Conservation (phyloP, 2,888 invertebrate species). For the Cartodere bifasciata region DNA sequence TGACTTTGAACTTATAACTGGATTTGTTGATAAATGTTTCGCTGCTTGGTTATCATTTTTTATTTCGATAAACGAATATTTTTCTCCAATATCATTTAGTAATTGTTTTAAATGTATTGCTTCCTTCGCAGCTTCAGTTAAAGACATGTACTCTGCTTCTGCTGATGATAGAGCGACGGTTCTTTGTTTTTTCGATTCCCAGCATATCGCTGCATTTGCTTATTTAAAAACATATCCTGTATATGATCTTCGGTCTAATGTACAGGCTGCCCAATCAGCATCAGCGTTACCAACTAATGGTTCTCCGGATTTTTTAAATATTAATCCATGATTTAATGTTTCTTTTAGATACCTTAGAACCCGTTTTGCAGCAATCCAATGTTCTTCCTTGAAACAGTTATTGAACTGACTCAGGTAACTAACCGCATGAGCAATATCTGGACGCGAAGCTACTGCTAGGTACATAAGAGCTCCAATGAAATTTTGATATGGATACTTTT, state of each 20-base stretch:
- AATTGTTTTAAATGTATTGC: too few species aligned
- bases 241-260: constrained; percentile 15
- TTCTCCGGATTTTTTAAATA: constrained; percentile 10
- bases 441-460: too few species aligned
- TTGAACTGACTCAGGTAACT: constrained; percentile 18
- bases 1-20: constrained; percentile 9
- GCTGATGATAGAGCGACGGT: too few species aligned
- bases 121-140: too few species aligned
- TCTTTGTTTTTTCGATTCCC: constrained; percentile 17
- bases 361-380: constrained; percentile 22
- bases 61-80: too few species aligned
- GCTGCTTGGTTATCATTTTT: constrained; percentile 17
- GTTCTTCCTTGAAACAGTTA: constrained; percentile 10
- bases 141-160: too few species aligned
- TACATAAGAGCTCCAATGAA: too few species aligned
- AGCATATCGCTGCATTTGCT: constrained; percentile 11
- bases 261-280: constrained; percentile 17
- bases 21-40: constrained; percentile 12
- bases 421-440: constrained; percentile 17
- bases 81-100: too few species aligned
- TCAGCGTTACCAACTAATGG: constrained; percentile 19
- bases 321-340: constrained; percentile 15
- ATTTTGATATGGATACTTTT: too few species aligned
- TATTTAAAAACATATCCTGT: constrained; percentile 16
- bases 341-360: constrained; percentile 21